Base-by-base conservation (phyloP, 2,797 vertebrate genomes). In the Champsocephalus gunnari region DNA sequence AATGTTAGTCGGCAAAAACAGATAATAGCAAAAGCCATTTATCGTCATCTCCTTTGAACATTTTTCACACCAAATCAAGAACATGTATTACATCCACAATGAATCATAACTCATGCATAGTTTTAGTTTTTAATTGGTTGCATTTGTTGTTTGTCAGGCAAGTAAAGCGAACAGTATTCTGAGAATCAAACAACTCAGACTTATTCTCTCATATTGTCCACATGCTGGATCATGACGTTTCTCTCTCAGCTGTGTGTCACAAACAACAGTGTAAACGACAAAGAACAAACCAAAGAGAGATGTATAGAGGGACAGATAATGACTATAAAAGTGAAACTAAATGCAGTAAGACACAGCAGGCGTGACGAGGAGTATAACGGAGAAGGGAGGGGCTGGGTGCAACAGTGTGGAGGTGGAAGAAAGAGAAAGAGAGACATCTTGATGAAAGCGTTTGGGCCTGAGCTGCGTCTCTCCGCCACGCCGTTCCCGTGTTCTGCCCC, bases 371-470 rank as follows among this genome's bases (percentile, higher is more conserved):
- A 59, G 61, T 19, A 59, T 19, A 69, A 43, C 3, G 9, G 75
- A 65, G 66, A 13, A 53, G 66, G 69, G 63, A 66, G 48, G 57
- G 51, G 48, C 43, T 34, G 60, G 14, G 38, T 66, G 72, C 41
- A 64, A 51, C 58, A 19, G 53, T 83, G 89, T 85, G 81, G 84
- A 87, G 86, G 88, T 81, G 81, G 84, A 82, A 73, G 68, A 75
- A 60, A 73, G 24, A 65, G 50, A 62, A 66, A 66, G 51, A 43
- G 73, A 73, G 53, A 77, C 68, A 82, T 85, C 77, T 75, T 80
- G 86, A 88, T 89, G 80, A 87, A 90, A 86, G 84, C 59, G 0
- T 80, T 66, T 49, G 60, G 65, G 69, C 77, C 51, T 53, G 66
- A 80, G 73, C 81, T 75, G 58, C 21, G 24, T 74, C 74, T 72